Base-by-base conservation (phyloP, 2,797 vertebrate species). In the Malurus splendens region DNA sequence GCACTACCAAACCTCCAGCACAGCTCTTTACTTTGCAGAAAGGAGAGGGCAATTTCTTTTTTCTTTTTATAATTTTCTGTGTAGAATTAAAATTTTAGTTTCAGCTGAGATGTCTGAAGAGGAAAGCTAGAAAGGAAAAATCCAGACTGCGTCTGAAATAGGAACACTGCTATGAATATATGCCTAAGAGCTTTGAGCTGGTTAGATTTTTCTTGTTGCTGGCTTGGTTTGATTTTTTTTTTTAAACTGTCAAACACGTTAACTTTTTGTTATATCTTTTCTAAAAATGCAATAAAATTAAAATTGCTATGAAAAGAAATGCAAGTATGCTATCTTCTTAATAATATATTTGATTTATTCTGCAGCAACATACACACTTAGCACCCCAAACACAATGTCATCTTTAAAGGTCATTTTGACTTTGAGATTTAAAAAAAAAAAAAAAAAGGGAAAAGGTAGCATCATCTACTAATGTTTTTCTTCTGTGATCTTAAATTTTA, bases 321-420 rank as follows among this genome's bases (percentile, higher is more conserved):
- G 55, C 8, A 74, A 41, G 38, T 57, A 14, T 18, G 8, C 32
- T 90, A 68, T 67, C 41, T 74, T 80, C 50, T 41, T 80, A 85
- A 75, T 61, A 32, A 82, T 81, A 60, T 64, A 67, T 10, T 52
- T 4, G 18, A 85, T 87, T 90, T 94, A 45, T 73, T 82, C 72
- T 76, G 50, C 28, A 88, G 44, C 59, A 62, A 62, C 13, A 18
- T 48, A 56, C 32, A 75, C 5, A 72, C 39, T 72, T 62, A 76
- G 59, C 3, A 12, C 3, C 23, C 41, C 38, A 84, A 90, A 76
- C 62, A 62, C 44, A n/a, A 3, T 60, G 45, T 76, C 7, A 7
- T 87, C 38, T 85, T 73, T 91, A 92, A 91, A 93, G 60, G 67
- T 82, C 36, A 45, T 79, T 95, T 88, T 90, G 54, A 82, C 45